Conservation (phyloP, 2,888 invertebrate species). For the Teleiodes luculella region DNA sequence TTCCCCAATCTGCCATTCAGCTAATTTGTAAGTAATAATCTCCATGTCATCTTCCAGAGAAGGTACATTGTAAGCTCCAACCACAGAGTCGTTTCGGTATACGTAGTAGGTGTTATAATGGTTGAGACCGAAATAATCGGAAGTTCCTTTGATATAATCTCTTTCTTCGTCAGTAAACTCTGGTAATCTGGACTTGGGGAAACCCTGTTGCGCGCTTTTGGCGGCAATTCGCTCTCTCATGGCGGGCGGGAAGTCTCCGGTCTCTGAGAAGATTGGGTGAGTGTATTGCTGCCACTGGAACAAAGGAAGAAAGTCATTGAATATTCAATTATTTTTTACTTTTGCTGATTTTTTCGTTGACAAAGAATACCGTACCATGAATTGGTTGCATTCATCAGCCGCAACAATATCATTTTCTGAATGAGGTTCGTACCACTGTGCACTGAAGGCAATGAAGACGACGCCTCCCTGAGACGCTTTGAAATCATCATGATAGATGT, state of each 20-base stretch:
- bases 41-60: constrained; percentile 27
- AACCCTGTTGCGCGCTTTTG: constrained; percentile 56
- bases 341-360: too few species aligned
- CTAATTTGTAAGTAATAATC: constrained; percentile 9
- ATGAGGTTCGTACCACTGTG: constrained; percentile 64
- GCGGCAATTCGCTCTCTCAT: constrained; percentile 51
- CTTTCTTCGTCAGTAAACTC: constrained; percentile 55
- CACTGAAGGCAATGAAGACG: constrained; percentile 69
- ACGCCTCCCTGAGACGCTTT: constrained; percentile 48
- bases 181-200: constrained; percentile 53
- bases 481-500: constrained; percentile 47
- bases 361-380: constrained; percentile 10
- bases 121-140: constrained; percentile 73
- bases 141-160: constrained; percentile 34
- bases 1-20: constrained; percentile 24
- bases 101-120: constrained; percentile 73
- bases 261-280: constrained; percentile 45
- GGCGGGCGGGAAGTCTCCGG: constrained; percentile 58
- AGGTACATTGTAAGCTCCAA: constrained; percentile 18
- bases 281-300: constrained; percentile 38
- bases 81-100: constrained; percentile 29
- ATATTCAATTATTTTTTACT: too few species aligned
- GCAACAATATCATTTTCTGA: constrained; percentile 48
- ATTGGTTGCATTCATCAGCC: constrained; percentile 47
- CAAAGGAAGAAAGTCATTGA: too few species aligned